Evolutionary conservation across 2,113 vertebrate genomes (phyloP).

Genomic region (Martes martes): DNA sequence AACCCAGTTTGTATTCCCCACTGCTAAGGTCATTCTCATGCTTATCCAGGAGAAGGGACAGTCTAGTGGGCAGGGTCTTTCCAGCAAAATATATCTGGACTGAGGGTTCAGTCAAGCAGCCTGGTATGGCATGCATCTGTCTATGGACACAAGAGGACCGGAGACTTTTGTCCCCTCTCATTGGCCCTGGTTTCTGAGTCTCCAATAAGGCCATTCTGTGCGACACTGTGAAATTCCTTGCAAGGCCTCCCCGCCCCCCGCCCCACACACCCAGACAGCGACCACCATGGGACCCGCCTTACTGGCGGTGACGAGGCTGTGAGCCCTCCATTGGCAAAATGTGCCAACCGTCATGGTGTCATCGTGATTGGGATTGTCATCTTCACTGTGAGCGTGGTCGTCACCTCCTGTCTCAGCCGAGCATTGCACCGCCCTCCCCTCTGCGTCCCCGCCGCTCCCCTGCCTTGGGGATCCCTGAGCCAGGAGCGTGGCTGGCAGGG

Average conservation of each 20-base stretch:
- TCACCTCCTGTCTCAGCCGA: background rate
- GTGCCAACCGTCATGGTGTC: accelerated
- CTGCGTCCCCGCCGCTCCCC: accelerated
- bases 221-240: background rate
- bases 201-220: background rate
- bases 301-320: background rate
- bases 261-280: background rate
- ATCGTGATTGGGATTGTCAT: accelerated
- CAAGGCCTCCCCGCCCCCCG: too few relatives aligned
- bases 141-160: background rate
- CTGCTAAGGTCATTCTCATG: background rate
- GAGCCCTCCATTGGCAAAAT: background rate
- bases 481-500: background rate
- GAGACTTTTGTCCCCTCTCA: too few relatives aligned
- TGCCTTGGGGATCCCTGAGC: background rate
- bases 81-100: background rate
- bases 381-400: accelerated
- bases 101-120: background rate
- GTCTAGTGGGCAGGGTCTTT: background rate
- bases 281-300: background rate
- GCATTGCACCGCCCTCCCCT: background rate
- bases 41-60: background rate
- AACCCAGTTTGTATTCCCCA: background rate
- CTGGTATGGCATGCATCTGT: background rate
- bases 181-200: background rate